Evolutionary conservation across 2,113 vertebrate genomes (phyloP), one percentile per base, ranked within the genome.

Genomic region (Tiliqua scincoides): DNA sequence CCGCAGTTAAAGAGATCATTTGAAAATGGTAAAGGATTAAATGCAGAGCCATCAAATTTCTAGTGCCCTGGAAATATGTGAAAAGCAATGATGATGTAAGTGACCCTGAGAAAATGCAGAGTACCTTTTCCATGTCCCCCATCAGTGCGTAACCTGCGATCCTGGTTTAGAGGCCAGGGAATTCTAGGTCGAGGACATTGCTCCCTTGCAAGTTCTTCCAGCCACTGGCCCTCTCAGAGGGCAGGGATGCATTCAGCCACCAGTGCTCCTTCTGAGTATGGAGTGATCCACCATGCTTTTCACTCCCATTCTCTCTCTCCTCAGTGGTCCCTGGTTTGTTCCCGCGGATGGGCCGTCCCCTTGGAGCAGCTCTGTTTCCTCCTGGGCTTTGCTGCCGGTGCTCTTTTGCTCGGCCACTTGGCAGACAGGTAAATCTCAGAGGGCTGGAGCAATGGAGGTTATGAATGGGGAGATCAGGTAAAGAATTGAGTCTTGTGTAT

Each of bases 281-380:
- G 11, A 57, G 54, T 57, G 54, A 17, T 12, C 17, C 17, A 12
- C 14, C 2, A 11, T 27, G 6, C 17, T 35, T 1, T 10, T 14
- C 11, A 17, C 7, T 79, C 76, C 48, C 68, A 25, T 27, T 40
- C 4, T 6, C 32, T 84, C 23, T 32, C 12, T 43, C 76, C 80
- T 25, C 94, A 98, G 98, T 98, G 98, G 98, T 96, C 98, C 93
- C 96, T 98, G 95, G 98, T 98, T 91, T 98, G 97, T 89, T 94
- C 89, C 88, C 96, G 95, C 90, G 97, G 97, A 94, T 98, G 98
- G 98, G 92, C 97, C 93, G 97, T 98, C 89, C 97, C 98, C 27
- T 96, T 98, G 91, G 98, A 98, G 94, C 97, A 98, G 95, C 97
- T 98, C 77, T 98, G 97, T 88, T 98, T 98, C 93, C 97, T 98